phyloP scores from a whole-genome alignment of 1,140 invertebrate species.

The Pseudoatta argentina region DNA sequence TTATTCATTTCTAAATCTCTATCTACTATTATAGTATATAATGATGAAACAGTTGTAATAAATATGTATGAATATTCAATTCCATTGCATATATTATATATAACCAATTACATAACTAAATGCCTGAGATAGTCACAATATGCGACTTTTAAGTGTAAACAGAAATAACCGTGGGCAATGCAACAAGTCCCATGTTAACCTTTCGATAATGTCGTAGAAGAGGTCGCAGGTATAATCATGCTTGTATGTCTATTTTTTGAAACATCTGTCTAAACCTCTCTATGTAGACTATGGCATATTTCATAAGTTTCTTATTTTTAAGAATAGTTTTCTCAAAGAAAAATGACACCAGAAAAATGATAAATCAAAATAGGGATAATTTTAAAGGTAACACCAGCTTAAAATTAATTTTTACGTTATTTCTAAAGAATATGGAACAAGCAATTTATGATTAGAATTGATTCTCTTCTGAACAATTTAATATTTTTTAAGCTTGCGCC shows the following conservation, averaged over 20 bases:
- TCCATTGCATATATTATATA: constrained; percentile 16
- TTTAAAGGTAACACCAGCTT: no score
- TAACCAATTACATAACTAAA: constrained; percentile 45
- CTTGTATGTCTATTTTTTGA: constrained; percentile 5
- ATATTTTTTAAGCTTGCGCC: no score
- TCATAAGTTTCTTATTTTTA: neutral
- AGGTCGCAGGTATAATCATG: constrained; percentile 46
- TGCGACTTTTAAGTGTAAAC: constrained; percentile 62
- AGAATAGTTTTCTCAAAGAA: neutral
- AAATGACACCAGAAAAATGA: no score
- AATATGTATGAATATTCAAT: neutral
- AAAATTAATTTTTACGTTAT: no score
- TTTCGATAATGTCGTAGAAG: constrained; percentile 74
- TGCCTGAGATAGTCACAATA: constrained; percentile 29
- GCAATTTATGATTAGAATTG: no score
- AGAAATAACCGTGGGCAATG: constrained; percentile 23
- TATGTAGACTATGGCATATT: neutral
- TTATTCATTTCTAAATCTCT: neutral
- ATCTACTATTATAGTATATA: neutral
- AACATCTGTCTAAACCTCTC: neutral
- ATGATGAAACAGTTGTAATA: constrained; percentile 10
- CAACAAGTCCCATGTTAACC: constrained; percentile 60
- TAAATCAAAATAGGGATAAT: no score
- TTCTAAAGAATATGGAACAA: no score
- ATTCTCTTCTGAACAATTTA: no score